Conservation (phyloP, 2,113 vertebrate genomes). For the Mormoops blainvillei region DNA sequence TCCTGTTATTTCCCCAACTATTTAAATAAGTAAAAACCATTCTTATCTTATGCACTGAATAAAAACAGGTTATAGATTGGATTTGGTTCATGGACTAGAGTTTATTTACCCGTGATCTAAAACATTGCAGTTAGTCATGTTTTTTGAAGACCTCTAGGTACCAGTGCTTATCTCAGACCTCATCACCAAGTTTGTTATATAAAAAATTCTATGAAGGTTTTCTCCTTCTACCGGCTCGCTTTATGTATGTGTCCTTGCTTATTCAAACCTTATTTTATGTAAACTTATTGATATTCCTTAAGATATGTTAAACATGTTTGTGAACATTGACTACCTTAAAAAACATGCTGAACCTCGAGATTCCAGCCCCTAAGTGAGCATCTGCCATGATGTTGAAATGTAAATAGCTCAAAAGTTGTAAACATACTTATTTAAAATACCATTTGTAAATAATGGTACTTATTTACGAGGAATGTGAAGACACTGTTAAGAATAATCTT, state of each 20-base stretch:
- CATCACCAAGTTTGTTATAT: background rate
- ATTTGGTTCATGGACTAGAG: background rate
- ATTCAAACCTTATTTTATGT: conserved; percentile 11
- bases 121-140: background rate
- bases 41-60: background rate
- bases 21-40: background rate
- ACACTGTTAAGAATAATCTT: background rate
- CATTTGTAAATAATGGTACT: conserved; percentile 37
- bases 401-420: conserved; percentile 24
- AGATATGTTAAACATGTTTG: conserved; percentile 30
- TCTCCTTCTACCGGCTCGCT: background rate
- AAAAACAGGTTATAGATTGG: background rate
- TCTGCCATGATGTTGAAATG: conserved; percentile 44
- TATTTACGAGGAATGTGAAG: background rate
- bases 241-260: background rate
- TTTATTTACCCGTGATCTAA: background rate
- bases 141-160: background rate
- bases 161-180: background rate
- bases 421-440: conserved; percentile 40
- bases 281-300: conserved; percentile 39
- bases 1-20: background rate
- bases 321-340: conserved; percentile 29
- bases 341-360: conserved; percentile 28
- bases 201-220: background rate
- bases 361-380: conserved; percentile 14